These are phyloP conservation scores for Heterodera schachtii DNA, from an alignment of 1,140 invertebrate species.

Conservation along the genomic window DNA sequence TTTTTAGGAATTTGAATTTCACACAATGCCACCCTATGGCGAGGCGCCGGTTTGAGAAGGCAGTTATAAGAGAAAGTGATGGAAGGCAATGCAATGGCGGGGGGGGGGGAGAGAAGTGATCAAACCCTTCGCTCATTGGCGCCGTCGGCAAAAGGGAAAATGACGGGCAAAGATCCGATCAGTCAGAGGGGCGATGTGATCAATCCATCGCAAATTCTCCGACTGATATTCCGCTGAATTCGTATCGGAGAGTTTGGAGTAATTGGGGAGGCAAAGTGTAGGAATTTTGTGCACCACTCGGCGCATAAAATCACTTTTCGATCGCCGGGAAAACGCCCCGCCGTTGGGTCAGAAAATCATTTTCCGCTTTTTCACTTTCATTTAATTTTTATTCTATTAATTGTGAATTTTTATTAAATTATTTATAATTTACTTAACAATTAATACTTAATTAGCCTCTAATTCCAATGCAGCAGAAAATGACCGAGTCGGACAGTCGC, in stretches of 20 bases:
- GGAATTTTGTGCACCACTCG: slow-evolving; percentile 16
- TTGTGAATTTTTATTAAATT: slow-evolving; percentile 15
- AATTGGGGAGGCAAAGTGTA: neutral
- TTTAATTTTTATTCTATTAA: slow-evolving; percentile 5
- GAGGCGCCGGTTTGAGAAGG: slow-evolving; percentile 2
- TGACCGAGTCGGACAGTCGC: slow-evolving; percentile 54
- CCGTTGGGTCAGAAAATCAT: neutral
- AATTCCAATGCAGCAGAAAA: neutral
- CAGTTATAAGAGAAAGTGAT: neutral
- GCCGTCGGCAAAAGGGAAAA: neutral
- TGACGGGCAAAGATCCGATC: neutral
- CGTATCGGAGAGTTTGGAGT: neutral
- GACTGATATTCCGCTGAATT: slow-evolving; percentile 8
- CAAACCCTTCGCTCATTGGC: neutral
- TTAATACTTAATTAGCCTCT: too few relatives aligned
- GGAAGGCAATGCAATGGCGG: neutral
- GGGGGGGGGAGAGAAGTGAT: neutral
- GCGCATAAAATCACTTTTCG: slow-evolving; percentile 10
- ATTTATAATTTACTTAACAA: too few relatives aligned
- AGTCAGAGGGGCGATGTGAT: neutral
- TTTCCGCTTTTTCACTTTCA: neutral
- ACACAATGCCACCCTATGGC: neutral
- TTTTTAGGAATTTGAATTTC: neutral
- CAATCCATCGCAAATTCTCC: neutral
- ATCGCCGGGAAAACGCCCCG: neutral